Conservation (phyloP, 2,797 vertebrate genomes). For the Emys orbicularis region DNA sequence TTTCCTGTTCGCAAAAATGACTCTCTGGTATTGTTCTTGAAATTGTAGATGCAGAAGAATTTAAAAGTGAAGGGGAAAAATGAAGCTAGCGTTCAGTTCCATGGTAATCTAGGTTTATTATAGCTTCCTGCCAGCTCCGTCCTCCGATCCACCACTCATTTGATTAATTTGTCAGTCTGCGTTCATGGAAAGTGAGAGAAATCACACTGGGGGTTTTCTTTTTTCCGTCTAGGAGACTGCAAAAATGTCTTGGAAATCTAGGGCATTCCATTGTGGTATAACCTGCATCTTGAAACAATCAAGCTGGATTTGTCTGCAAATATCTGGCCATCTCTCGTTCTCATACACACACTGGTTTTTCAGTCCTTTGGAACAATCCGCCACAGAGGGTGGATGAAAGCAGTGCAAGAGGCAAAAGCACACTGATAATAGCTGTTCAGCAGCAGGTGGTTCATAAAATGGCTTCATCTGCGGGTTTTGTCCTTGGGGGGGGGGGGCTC, state of each 20-base stretch:
- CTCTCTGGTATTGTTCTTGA: not conserved
- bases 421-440: constrained; percentile 7
- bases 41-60: not conserved
- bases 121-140: constrained; percentile 4
- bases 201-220: not conserved
- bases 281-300: constrained; percentile 4
- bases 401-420: not conserved
- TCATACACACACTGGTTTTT: not conserved
- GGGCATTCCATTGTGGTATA: constrained; percentile 47
- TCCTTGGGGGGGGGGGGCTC: not conserved
- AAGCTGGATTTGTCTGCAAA: not conserved
- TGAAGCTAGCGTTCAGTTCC: rapidly evolving
- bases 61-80: not conserved
- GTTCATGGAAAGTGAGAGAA: not conserved
- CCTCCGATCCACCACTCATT: not conserved
- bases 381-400: constrained; percentile 21
- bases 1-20: not conserved
- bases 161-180: constrained; percentile 38
- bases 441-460: constrained; percentile 45
- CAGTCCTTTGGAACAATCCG: constrained; percentile 57
- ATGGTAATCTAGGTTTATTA: not conserved
- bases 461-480: constrained; percentile 25
- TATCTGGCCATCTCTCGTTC: not conserved
- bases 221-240: not conserved
- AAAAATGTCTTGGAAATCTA: constrained; percentile 34